A percentile compares a stretch with the other conserved stretches of the same genome.
These are phyloP conservation scores for Perognathus longimembris DNA, from an alignment of 2,113 vertebrate genomes.

Conservation along the genomic window DNA sequence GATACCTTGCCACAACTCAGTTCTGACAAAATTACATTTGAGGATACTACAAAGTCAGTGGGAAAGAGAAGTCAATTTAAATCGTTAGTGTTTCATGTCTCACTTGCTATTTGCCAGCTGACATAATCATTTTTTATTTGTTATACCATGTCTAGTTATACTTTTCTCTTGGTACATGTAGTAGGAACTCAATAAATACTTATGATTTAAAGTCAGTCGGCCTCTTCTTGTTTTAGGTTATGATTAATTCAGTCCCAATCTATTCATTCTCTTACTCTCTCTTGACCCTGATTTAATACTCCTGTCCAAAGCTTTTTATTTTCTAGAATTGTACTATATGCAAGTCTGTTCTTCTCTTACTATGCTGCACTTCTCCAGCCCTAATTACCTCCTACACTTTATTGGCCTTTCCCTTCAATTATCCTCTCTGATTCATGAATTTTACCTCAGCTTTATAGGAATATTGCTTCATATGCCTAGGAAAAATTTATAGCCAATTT, in stretches of 20 bases:
- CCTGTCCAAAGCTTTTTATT: background rate
- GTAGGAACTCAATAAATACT: background rate
- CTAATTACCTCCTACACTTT: background rate
- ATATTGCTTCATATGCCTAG: background rate
- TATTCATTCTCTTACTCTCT: background rate
- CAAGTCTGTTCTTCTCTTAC: background rate
- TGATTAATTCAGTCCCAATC: background rate
- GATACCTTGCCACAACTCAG: background rate
- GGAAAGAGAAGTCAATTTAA: slow-evolving; percentile 26
- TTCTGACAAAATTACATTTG: slow-evolving; percentile 37
- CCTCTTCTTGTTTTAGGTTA: background rate
- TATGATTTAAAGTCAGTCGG: background rate
- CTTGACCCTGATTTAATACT: slow-evolving; percentile 15
- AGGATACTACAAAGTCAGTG: slow-evolving; percentile 6
- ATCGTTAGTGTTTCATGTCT: background rate
- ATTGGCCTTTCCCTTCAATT: background rate
- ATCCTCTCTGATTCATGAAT: background rate
- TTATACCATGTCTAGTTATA: background rate
- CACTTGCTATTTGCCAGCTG: background rate
- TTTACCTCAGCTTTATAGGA: background rate
- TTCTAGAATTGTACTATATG: background rate
- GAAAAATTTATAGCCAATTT: background rate
- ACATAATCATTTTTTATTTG: background rate
- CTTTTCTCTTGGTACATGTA: slow-evolving; percentile 33
- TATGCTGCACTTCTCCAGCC: background rate